phyloP scores from a whole-genome alignment of 2,113 vertebrate genomes.

The Sarotherodon lohbergeri region DNA sequence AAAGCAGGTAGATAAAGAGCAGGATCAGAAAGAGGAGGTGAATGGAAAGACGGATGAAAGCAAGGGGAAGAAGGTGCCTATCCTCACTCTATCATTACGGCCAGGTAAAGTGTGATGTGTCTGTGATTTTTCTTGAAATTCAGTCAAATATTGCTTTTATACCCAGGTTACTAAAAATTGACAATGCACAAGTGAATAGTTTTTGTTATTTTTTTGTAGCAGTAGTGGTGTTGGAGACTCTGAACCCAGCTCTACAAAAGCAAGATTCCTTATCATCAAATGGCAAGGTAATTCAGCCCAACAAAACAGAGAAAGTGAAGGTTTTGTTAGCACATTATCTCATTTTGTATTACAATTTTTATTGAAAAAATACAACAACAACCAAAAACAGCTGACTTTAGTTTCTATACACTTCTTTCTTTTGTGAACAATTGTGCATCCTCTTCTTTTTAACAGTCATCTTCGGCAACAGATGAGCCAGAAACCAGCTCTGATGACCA shows the following conservation, averaged over 20 bases:
- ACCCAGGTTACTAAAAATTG: neutral
- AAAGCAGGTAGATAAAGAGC: slow-evolving; percentile 7
- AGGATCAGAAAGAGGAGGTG: slow-evolving; percentile 28
- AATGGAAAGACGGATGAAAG: slow-evolving; percentile 26
- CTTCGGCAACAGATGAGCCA: neutral
- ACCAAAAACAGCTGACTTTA: neutral
- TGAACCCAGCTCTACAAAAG: slow-evolving; percentile 55
- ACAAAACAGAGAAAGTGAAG: neutral
- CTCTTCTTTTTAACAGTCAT: neutral
- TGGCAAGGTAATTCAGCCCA: slow-evolving; percentile 16
- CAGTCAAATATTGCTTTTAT: neutral
- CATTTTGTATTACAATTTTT: neutral
- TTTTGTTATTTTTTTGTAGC: neutral
- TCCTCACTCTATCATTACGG: slow-evolving; percentile 65
- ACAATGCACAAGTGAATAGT: neutral
- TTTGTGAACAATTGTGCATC: neutral
- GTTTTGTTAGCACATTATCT: neutral
- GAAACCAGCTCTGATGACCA: slow-evolving; percentile 30
- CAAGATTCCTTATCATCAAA: slow-evolving; percentile 35
- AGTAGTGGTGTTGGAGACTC: slow-evolving; percentile 71
- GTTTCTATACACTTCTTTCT: neutral
- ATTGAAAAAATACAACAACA: neutral
- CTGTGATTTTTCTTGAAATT: neutral
- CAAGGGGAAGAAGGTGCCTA: slow-evolving; percentile 58
- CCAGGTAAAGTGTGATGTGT: slow-evolving; percentile 55